Conservation (phyloP, 2,888 invertebrate species). For the Ormyrus nitidulus region DNA sequence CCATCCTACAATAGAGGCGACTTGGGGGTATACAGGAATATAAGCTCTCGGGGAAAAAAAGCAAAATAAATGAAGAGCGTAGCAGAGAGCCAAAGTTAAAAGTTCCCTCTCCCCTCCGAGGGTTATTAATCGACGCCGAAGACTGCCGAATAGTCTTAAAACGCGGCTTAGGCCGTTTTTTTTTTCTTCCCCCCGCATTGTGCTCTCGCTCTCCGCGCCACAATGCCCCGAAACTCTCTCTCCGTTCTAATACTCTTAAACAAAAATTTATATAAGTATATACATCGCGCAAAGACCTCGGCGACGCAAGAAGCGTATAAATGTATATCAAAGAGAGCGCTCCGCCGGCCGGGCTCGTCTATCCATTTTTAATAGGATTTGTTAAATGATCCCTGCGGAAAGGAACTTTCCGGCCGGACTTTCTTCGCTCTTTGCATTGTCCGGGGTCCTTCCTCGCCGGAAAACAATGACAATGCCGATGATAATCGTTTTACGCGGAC, state of each 20-base stretch:
- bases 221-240: conserved; percentile 58
- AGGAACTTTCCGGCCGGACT: conserved; percentile 29
- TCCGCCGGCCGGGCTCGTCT: conserved; percentile 18
- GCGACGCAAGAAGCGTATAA: conserved; percentile 47
- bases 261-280: conserved; percentile 59
- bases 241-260: conserved; percentile 67
- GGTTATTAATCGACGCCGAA: conserved; percentile 48
- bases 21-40: too few species aligned
- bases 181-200: conserved; percentile 8
- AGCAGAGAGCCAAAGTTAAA: conserved; percentile 33
- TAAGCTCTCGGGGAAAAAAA: background rate
- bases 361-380: conserved; percentile 68
- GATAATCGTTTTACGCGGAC: conserved; percentile 47
- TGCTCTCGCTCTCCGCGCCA: conserved; percentile 22
- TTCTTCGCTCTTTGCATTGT: background rate
- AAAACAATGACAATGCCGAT: conserved; percentile 42
- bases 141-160: conserved; percentile 14
- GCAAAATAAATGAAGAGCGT: background rate
- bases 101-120: conserved; percentile 6
- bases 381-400: conserved; percentile 57
- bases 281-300: conserved; percentile 44
- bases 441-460: background rate
- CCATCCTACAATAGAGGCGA: too few species aligned
- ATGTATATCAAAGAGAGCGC: conserved; percentile 44
- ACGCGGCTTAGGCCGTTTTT: background rate